Percentiles rank a stretch among this genome's conserved stretches.
Conservation (phyloP, 2,888 invertebrate species). For the Vanessa cardui region DNA sequence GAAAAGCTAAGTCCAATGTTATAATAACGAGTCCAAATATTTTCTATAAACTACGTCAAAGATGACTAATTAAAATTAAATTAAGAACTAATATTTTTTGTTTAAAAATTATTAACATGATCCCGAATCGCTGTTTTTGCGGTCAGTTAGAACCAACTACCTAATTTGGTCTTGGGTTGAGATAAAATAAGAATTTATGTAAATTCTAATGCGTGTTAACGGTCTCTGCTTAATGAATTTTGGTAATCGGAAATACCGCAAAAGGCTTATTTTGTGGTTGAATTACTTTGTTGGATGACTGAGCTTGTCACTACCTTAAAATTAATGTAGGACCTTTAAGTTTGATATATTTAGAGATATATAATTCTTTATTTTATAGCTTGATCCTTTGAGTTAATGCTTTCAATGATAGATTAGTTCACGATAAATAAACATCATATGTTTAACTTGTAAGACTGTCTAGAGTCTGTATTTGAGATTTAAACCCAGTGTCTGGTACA, state of each 20-base stretch:
- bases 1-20: too few relatives aligned
- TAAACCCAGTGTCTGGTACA: too few relatives aligned
- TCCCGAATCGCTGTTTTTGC: conserved; percentile 14
- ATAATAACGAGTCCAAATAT: neutral
- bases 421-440: too few relatives aligned
- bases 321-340: neutral
- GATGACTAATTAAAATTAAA: conserved; percentile 1
- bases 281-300: conserved; percentile 51
- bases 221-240: conserved; percentile 63
- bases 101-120: neutral
- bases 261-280: conserved; percentile 55
- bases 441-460: too few relatives aligned
- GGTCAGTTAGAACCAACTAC: conserved; percentile 43
- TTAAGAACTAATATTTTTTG: conserved; percentile 11
- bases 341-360: neutral
- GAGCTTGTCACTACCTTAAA: conserved; percentile 16
- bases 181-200: conserved; percentile 74
- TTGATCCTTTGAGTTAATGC: too few relatives aligned
- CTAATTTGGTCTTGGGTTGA: conserved; percentile 62
- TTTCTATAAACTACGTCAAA: neutral
- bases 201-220: conserved; percentile 59
- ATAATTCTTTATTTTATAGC: too few relatives aligned
- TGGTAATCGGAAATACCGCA: conserved; percentile 75
- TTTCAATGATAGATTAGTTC: too few relatives aligned
- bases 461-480: too few relatives aligned